Percentiles rank a stretch among this genome's conserved stretches.
These are phyloP conservation scores for Arothron firmamentum DNA, from an alignment of 2,113 vertebrate genomes.

Conservation along the genomic window DNA sequence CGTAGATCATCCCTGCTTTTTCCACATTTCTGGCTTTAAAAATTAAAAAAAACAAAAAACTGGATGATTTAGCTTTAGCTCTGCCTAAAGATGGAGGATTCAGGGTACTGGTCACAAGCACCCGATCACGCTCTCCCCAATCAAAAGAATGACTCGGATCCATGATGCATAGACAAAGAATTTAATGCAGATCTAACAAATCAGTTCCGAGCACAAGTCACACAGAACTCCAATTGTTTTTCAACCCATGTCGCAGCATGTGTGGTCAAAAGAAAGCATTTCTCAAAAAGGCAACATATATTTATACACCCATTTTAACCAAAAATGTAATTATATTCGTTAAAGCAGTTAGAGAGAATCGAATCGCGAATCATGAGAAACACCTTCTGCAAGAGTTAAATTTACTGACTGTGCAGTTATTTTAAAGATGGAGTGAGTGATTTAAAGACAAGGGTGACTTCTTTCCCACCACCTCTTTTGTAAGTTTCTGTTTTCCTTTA, in stretches of 20 bases:
- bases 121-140: no score
- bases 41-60: no score
- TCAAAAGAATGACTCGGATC: conserved; percentile 30
- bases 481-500: conserved; percentile 14
- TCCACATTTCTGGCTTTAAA: no score
- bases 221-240: conserved; percentile 65
- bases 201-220: conserved; percentile 67
- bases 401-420: not conserved
- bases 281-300: conserved; percentile 58
- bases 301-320: not conserved
- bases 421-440: not conserved
- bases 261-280: conserved; percentile 51
- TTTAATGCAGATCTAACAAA: conserved; percentile 74
- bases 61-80: no score
- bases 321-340: not conserved
- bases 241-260: conserved; percentile 67
- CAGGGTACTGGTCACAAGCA: no score
- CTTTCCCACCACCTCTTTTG: no score
- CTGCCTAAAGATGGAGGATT: no score
- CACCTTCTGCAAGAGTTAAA: not conserved
- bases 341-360: conserved; percentile 15
- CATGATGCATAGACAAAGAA: conserved; percentile 71
- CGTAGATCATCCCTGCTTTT: no score
- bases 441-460: not conserved
- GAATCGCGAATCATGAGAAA: not conserved